Evolutionary conservation across 2,888 invertebrate genomes (phyloP).

Genomic region (Orthosia gracilis): DNA sequence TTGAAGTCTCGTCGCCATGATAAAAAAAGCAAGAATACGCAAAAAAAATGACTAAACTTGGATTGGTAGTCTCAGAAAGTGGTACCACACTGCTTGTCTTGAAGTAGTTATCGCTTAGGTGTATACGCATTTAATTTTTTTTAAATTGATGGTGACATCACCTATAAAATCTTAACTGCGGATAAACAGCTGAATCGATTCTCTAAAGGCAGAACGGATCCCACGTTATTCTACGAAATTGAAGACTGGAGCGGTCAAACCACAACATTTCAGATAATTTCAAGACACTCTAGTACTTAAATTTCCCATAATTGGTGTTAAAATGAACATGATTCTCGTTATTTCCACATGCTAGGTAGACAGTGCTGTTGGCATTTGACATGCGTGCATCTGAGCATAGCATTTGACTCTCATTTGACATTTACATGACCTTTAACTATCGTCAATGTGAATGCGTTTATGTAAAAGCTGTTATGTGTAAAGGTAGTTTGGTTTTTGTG

Average conservation of each 20-base stretch:
- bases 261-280: not conserved
- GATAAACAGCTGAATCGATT: too few relatives aligned
- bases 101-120: too few relatives aligned
- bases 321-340: conserved; percentile 38
- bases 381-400: conserved; percentile 41
- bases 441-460: conserved; percentile 50
- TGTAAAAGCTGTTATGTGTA: conserved; percentile 57
- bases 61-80: too few relatives aligned
- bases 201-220: not conserved
- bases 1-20: too few relatives aligned
- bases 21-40: too few relatives aligned
- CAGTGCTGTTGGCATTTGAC: conserved; percentile 50
- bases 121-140: too few relatives aligned
- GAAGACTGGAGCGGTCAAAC: not conserved
- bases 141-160: too few relatives aligned
- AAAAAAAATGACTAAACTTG: too few relatives aligned
- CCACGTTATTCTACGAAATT: conserved; percentile 4
- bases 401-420: conserved; percentile 69
- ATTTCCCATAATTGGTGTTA: conserved; percentile 42
- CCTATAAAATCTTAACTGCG: too few relatives aligned
- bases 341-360: conserved; percentile 42
- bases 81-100: too few relatives aligned
- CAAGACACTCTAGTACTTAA: conserved; percentile 3
- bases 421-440: conserved; percentile 72
- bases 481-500: conserved; percentile 40